Evolutionary conservation across 2,888 invertebrate species (phyloP), one percentile per base, ranked within the genome.

Genomic region (Diarsia dahlii): DNA sequence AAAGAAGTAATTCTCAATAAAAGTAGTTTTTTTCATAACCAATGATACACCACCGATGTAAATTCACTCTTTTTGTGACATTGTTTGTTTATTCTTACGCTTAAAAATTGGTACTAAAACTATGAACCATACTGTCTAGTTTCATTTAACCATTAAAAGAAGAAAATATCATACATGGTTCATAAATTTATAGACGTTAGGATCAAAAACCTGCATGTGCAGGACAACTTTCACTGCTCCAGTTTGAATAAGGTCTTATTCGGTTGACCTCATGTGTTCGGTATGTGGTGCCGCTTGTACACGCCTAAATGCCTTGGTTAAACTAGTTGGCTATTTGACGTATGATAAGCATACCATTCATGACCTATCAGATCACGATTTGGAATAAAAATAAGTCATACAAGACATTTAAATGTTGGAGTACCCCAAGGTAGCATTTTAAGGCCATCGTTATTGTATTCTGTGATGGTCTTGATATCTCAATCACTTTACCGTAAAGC

Each of bases 171-270:
- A 74, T n/a, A 68, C 60, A 9, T 50, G 9, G 5, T 34, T n/a
- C 64, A 56, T 66, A 65, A 76, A 84, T n/a, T n/a, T n/a, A n/a
- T 69, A 71, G 69, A 66, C 63, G 69, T 82, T 75, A 82, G 74
- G 71, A 80, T 71, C 54, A 71, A 76, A 70, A 82, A 65, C 60
- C 71, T 66, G 66, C 64, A 66, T 74, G 76, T 63, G 64, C 85
- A 89, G 85, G 88, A 91, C 93, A 92, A 94, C 95, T 94, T 95
- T 95, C 92, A 91, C 92, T 92, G 92, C 71, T 89, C 93, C 79
- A 91, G 84, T 90, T 90, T 71, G 52, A 73, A 65, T 48, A 68
- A 80, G 81, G 80, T 75, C 66, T 71, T 50, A 50, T 65, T n/a
- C 23, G 28, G 71, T 81, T 85, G 87, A 83, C 87, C 89, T 88